phyloP scores from a whole-genome alignment of 2,113 vertebrate species.

The Narcine bancroftii region DNA sequence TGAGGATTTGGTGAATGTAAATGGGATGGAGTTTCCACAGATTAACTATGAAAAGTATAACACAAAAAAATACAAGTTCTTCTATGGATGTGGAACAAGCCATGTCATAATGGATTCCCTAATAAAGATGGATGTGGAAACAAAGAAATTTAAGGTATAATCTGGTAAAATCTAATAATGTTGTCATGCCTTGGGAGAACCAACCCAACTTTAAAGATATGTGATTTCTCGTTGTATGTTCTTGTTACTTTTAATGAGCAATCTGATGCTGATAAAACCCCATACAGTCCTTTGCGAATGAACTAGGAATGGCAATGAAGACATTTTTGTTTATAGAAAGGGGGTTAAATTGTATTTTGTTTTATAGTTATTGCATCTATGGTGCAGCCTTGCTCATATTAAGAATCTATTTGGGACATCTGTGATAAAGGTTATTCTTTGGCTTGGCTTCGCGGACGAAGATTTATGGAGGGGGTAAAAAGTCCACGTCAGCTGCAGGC shows the following conservation, averaged over 20 bases:
- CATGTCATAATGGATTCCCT: conserved; percentile 76
- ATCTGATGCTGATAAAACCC: neutral
- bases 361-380: too few relatives aligned
- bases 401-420: neutral
- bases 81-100: conserved; percentile 81
- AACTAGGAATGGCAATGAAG: neutral
- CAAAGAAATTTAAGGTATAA: conserved; percentile 68
- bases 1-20: conserved; percentile 60
- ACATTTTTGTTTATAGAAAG: neutral
- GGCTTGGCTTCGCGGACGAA: too few relatives aligned
- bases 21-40: conserved; percentile 84
- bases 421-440: neutral
- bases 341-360: neutral
- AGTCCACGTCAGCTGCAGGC: too few relatives aligned
- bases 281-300: neutral
- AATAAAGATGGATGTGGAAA: conserved; percentile 70
- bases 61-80: conserved; percentile 69
- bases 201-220: neutral
- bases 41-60: conserved; percentile 73
- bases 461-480: too few relatives aligned
- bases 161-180: neutral
- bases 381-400: neutral
- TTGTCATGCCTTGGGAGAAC: neutral
- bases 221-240: neutral
- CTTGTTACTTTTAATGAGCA: neutral